Conservation (phyloP, 1,140 invertebrate species). For the Hycleus cichorii region DNA sequence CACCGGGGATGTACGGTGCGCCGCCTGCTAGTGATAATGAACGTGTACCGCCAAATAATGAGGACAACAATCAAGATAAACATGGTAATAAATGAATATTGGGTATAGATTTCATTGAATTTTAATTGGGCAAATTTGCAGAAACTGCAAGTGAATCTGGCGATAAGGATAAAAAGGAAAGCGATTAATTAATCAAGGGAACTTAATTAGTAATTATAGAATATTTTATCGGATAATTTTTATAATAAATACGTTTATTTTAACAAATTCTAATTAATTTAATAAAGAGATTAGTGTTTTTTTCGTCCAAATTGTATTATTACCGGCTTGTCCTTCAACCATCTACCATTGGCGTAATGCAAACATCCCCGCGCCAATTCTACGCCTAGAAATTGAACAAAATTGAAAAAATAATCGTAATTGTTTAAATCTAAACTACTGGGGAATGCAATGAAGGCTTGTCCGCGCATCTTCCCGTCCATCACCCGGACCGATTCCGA, state of each 20-base stretch:
- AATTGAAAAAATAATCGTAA: no score
- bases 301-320: constrained; percentile 33
- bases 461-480: constrained; percentile 49
- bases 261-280: no score
- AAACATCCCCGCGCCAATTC: constrained; percentile 30
- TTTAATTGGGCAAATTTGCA: no score
- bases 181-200: no score
- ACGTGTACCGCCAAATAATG: not conserved
- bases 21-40: constrained; percentile 3
- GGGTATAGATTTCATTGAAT: no score
- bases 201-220: not conserved
- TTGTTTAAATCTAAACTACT: constrained; percentile 30
- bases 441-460: constrained; percentile 49
- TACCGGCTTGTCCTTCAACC: constrained; percentile 38
- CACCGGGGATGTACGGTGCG: constrained; percentile 17
- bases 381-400: constrained; percentile 22
- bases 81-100: not conserved
- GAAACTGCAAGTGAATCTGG: no score
- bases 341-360: constrained; percentile 34
- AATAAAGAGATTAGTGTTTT: not conserved
- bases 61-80: not conserved
- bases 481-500: constrained; percentile 41
- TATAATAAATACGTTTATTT: no score
- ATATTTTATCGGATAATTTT: not conserved
- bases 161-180: no score